phyloP scores from a whole-genome alignment of 2,797 vertebrate species.

The Myripristis jacobus region DNA sequence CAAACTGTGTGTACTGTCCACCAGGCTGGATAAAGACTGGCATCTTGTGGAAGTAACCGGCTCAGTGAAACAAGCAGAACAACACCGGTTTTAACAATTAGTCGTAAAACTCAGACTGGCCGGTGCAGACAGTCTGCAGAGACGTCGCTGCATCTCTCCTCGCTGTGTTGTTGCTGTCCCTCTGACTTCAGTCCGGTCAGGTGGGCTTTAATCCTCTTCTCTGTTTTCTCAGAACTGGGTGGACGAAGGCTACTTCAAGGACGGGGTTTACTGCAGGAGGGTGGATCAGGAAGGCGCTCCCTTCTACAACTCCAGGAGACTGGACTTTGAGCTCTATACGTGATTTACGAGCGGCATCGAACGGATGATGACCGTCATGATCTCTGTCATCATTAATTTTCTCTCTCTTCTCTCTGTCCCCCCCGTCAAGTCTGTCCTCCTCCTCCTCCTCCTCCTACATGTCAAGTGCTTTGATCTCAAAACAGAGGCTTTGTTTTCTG shows the following conservation, averaged over 20 bases:
- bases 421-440: constrained; percentile 31
- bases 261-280: constrained; percentile 91
- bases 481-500: constrained; percentile 53
- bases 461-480: too few relatives aligned
- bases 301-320: constrained; percentile 93
- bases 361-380: background rate
- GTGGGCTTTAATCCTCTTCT: constrained; percentile 60
- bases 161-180: background rate
- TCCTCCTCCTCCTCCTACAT: background rate
- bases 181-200: background rate
- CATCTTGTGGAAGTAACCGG: too few relatives aligned
- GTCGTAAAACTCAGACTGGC: too few relatives aligned
- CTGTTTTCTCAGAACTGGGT: constrained; percentile 88
- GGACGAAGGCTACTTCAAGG: constrained; percentile 91
- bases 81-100: too few relatives aligned
- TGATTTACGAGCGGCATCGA: constrained; percentile 68
- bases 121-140: too few relatives aligned
- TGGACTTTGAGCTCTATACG: constrained; percentile 93
- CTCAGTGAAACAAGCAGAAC: too few relatives aligned
- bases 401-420: constrained; percentile 14
- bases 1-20: too few relatives aligned
- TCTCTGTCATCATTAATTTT: constrained; percentile 21
- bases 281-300: constrained; percentile 85
- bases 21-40: too few relatives aligned
- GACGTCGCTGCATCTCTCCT: background rate